A percentile compares a stretch with the other conserved stretches of the same genome.
phyloP scores from a whole-genome alignment of 2,888 invertebrate species.

The Cancer borealis region DNA sequence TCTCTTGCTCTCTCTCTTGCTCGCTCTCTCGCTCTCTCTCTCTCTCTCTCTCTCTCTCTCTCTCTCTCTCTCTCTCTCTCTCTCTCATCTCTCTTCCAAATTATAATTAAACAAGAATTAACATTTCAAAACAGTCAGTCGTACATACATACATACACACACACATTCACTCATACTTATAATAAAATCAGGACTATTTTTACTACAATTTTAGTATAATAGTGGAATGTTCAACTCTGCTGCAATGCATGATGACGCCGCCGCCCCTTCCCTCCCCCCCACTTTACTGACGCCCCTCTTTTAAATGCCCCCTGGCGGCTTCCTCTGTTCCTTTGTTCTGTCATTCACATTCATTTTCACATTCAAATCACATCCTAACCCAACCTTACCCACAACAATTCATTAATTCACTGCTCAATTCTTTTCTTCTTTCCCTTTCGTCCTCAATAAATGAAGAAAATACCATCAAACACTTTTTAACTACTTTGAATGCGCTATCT shows the following conservation, averaged over 20 bases:
- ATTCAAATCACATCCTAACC: constrained; percentile 4
- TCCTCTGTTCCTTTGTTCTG: constrained; percentile 7
- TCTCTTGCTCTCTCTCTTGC: neutral
- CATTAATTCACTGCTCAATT: neutral
- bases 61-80: neutral
- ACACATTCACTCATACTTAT: neutral
- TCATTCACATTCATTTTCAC: neutral
- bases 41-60: neutral
- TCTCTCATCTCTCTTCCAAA: neutral
- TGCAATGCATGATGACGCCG: neutral
- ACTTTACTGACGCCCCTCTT: too few species aligned
- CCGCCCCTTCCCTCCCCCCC: neutral
- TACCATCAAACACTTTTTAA: too few species aligned
- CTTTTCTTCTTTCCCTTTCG: neutral
- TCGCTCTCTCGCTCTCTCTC: neutral
- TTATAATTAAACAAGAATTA: neutral
- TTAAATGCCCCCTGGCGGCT: neutral
- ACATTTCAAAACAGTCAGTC: neutral
- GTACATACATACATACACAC: too few species aligned
- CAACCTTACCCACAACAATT: neutral
- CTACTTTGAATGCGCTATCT: neutral
- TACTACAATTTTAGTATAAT: neutral
- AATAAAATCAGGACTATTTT: neutral
- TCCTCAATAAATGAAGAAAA: neutral
- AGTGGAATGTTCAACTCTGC: neutral